phyloP scores from a whole-genome alignment of 1,140 invertebrate species.

The Latrodectus geometricus region DNA sequence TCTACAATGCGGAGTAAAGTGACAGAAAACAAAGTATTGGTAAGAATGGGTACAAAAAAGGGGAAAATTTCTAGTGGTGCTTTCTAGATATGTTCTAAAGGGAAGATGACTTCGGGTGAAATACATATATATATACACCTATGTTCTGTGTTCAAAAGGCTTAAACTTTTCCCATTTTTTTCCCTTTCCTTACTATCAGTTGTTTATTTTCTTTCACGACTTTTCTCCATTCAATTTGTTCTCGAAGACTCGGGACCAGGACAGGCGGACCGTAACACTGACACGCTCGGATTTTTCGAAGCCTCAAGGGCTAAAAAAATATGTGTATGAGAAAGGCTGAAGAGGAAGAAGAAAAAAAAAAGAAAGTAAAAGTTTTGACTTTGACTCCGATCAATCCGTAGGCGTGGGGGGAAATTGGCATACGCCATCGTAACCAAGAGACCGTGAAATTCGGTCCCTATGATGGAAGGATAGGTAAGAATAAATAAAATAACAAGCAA shows the following conservation, averaged over 20 bases:
- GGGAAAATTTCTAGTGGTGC: too few species aligned
- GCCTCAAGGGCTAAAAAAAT: constrained; percentile 18
- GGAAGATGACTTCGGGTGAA: too few species aligned
- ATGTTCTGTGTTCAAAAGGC: constrained; percentile 4
- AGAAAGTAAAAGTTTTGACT: background rate
- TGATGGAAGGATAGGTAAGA: background rate
- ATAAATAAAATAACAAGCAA: background rate
- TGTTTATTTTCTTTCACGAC: constrained; percentile 43
- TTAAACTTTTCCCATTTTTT: constrained; percentile 26
- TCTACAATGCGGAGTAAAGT: too few species aligned
- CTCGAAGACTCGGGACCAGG: constrained; percentile 7
- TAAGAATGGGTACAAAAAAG: too few species aligned
- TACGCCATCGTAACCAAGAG: constrained; percentile 47
- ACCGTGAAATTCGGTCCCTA: constrained; percentile 50
- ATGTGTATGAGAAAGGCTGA: background rate
- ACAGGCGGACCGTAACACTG: constrained; percentile 9
- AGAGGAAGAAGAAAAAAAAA: constrained; percentile 3
- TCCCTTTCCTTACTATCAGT: constrained; percentile 25
- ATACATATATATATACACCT: too few species aligned
- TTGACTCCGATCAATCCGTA: constrained; percentile 28
- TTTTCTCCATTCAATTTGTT: constrained; percentile 42
- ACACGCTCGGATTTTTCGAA: constrained; percentile 28
- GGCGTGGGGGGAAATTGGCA: constrained; percentile 27
- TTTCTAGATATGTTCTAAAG: too few species aligned
- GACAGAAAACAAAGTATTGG: too few species aligned